phyloP scores from a whole-genome alignment of 2,888 invertebrate genomes.

The Sturmia bella region DNA sequence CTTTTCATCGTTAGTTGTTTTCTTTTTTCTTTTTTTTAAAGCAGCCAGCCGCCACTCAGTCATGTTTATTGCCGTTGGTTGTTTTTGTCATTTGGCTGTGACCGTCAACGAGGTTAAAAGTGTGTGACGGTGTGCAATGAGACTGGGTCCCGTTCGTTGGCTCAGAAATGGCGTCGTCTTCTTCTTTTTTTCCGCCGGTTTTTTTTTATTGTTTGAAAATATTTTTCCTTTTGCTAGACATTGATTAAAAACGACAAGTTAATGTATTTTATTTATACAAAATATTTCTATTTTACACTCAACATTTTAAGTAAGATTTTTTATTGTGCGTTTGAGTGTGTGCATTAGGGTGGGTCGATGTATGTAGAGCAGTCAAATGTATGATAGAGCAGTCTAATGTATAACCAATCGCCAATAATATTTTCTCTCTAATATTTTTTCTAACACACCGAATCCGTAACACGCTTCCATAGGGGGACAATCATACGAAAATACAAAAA shows the following conservation, averaged over 20 bases:
- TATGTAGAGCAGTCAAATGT: too few species aligned
- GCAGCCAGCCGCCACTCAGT: neutral
- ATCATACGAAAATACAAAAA: too few species aligned
- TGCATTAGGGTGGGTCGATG: too few species aligned
- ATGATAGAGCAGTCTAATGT: too few species aligned
- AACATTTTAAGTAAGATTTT: slow-evolving; percentile 4
- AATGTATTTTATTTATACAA: neutral
- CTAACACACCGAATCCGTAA: too few species aligned
- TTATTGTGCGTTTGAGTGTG: neutral
- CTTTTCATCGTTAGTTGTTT: neutral
- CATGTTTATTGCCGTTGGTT: neutral
- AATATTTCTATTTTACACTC: neutral
- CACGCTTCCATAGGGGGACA: too few species aligned
- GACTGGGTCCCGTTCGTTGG: slow-evolving; percentile 25
- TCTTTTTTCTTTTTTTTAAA: slow-evolving; percentile 20
- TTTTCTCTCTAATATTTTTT: too few species aligned
- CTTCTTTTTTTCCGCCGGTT: slow-evolving; percentile 39
- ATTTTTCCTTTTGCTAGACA: neutral
- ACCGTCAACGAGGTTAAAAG: slow-evolving; percentile 67
- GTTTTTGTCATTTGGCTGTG: slow-evolving; percentile 63
- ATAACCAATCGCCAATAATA: too few species aligned
- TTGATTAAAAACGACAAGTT: slow-evolving; percentile 21
- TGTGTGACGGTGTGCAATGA: slow-evolving; percentile 25
- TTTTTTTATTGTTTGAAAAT: slow-evolving; percentile 10
- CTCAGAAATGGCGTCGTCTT: slow-evolving; percentile 59